A percentile compares a stretch with the other conserved stretches of the same genome.
Evolutionary conservation across 2,113 vertebrate species (phyloP).

Genomic region (Pteropus alecto): DNA sequence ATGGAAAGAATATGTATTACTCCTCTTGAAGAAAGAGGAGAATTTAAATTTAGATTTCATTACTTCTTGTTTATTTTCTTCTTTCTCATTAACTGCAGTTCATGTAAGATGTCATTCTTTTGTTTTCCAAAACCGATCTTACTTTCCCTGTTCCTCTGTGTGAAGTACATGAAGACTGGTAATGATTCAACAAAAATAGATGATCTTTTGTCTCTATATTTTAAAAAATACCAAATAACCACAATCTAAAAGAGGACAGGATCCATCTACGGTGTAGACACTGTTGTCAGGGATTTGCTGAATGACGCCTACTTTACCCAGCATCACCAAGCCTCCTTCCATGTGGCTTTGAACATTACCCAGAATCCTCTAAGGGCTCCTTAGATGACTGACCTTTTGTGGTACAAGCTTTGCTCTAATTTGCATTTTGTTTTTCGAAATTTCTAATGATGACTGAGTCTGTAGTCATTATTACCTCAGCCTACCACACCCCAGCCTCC

Average conservation of each 20-base stretch:
- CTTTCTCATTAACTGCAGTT: not conserved
- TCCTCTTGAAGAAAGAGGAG: not conserved
- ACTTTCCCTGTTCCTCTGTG: not conserved
- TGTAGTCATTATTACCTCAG: not conserved
- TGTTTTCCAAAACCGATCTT: not conserved
- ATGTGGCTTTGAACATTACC: not conserved
- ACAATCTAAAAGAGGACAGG: not conserved
- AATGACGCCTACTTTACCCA: not conserved
- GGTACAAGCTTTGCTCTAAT: not conserved
- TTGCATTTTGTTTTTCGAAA: not conserved
- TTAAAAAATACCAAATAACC: not conserved
- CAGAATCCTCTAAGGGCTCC: not conserved
- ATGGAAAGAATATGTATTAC: not conserved
- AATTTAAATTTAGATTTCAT: not conserved
- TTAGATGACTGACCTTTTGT: not conserved
- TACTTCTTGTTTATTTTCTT: not conserved
- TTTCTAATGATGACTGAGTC: not conserved
- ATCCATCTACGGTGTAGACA: not conserved
- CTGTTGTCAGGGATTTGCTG: not conserved
- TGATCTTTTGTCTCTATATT: not conserved
- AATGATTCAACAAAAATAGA: not conserved
- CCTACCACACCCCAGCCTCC: not conserved
- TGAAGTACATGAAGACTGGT: not conserved
- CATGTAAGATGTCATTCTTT: not conserved
- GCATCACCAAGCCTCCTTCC: not conserved